A percentile compares a stretch with the other conserved stretches of the same genome.
Evolutionary conservation across 2,113 vertebrate species (phyloP).

Genomic region (Cololabis saira): DNA sequence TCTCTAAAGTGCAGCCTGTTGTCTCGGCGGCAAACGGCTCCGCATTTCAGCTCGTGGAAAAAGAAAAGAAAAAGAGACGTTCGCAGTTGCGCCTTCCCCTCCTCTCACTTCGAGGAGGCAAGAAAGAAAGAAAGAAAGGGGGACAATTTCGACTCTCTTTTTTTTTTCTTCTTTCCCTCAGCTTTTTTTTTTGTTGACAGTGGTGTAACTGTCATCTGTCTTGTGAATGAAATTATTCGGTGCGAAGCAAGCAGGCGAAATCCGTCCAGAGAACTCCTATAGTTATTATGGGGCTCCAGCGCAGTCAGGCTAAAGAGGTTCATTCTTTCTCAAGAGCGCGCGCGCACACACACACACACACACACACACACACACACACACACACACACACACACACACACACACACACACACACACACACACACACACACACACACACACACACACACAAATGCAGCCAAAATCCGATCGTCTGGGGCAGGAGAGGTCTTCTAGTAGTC

Average conservation of each 20-base stretch:
- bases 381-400: slow-evolving; percentile 5
- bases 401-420: background rate
- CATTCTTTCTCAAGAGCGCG: slow-evolving; percentile 46
- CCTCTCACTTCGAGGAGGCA: slow-evolving; percentile 19
- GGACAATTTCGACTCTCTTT: slow-evolving; percentile 5
- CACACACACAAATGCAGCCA: slow-evolving; percentile 31
- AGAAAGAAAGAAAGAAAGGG: background rate
- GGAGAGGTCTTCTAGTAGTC: slow-evolving; percentile 17
- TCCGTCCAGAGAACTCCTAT: slow-evolving; percentile 42
- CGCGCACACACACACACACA: slow-evolving; percentile 11
- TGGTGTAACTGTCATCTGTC: slow-evolving; percentile 15
- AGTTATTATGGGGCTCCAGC: slow-evolving; percentile 47
- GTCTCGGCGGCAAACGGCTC: slow-evolving; percentile 28
- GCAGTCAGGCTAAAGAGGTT: slow-evolving; percentile 56
- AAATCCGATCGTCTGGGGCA: slow-evolving; percentile 20
- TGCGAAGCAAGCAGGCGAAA: slow-evolving; percentile 31
- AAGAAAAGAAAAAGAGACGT: slow-evolving; percentile 23
- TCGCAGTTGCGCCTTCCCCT: slow-evolving; percentile 41
- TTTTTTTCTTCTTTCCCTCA: too few relatives aligned
- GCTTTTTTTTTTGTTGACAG: slow-evolving; percentile 9
- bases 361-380: background rate
- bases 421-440: background rate
- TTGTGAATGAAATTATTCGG: slow-evolving; percentile 40
- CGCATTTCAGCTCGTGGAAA: slow-evolving; percentile 18
- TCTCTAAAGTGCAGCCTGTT: slow-evolving; percentile 37